Base-by-base conservation (phyloP, 2,797 vertebrate genomes). In the Pampus argenteus region DNA sequence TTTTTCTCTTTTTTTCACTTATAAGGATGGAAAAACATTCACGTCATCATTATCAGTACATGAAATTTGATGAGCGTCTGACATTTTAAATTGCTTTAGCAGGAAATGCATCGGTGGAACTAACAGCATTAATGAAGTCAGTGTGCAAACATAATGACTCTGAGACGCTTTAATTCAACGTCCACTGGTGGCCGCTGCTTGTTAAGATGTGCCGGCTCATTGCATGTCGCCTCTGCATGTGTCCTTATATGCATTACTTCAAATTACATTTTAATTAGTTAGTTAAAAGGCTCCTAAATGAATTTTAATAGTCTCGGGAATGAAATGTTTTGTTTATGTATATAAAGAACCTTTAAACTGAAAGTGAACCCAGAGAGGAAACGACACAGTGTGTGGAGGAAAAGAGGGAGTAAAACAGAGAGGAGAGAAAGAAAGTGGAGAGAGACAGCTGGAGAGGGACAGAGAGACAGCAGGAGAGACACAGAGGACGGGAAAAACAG, bases 341-440 rank as follows among this genome's bases (percentile, higher is more conserved):
- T 25, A 67, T 44, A n/a, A 28, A 38, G 29, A 29, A n/a, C 20
- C 5, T 45, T 31, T 59, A 34, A 63, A 50, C 40, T 44, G 36
- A 22, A 31, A 29, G 62, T 57, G 22, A 58, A 66, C 44, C 17
- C n/a, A 0, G 51, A 48, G 55, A 20, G 9, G 4, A 20, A 4
- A 17, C 23, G 17, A 47, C 5, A 25, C 20, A 18, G 25, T 15
- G 28, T 2, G 57, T 1, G 7, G 9, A 14, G 25, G 20, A 15
- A 23, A 5, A 38, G 6, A 8, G 10, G 34, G 10, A 3, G 10
- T 9, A n/a, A 15, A 36, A 65, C 11, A 29, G 15, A 22, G 2
- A 45, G 52, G 5, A 3, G 2, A 56, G 20, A 55, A 13, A 36
- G 13, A 36, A 36, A 36, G 34, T 36, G 11, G 34, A 36, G 34